Evolutionary conservation across 2,797 vertebrate species (phyloP), one percentile per base, ranked within the genome.

Genomic region (Valencia hispanica): DNA sequence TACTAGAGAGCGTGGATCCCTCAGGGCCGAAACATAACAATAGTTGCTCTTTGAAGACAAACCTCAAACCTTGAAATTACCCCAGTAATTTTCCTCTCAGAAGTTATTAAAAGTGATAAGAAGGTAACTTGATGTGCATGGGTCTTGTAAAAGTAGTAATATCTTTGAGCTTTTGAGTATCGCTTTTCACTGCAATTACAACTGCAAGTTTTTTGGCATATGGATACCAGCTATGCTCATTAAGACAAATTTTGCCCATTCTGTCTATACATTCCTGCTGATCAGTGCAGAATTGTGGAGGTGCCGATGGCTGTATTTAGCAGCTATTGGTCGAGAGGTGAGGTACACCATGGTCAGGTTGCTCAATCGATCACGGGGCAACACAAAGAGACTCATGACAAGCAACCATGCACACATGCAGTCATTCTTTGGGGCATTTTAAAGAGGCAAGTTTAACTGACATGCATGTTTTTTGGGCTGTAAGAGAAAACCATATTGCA

Each of bases 1-100:
- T 9, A 34, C n/a, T 32, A 0, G 30, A 55, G 65, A 17, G 75
- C 68, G 84, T 75, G 4, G 70, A 53, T 86, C 74, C 81, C 79
- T 70, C 69, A 59, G 22, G 72, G 34, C 4, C 1, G 43, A 12
- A 70, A 17, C 15, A 32, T 20, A 47, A 32, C 55, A 63, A 43
- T 5, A 0, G 61, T 18, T 34, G 61, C 34, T 61, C 32, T 63
- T 36, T 5, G 36, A n/a, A 65, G 22, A 41, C 20, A 30, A 5
- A 25, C 30, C 20, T 36, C 77, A 68, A 34, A 65, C 77, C 30
- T 73, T 2, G 14, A 39, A 50, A 77, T 7, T 48, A 0, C 15
- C 41, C 17, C 36, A 39, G 43, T 6, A 68, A 57, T n/a, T 41
- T 59, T 75, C 10, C 3, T 4, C 34, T 36, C 8, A 22, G 8